Percentiles rank a stretch among this genome's conserved stretches.
phyloP scores from a whole-genome alignment of 2,797 vertebrate genomes.

The Hipposideros larvatus region DNA sequence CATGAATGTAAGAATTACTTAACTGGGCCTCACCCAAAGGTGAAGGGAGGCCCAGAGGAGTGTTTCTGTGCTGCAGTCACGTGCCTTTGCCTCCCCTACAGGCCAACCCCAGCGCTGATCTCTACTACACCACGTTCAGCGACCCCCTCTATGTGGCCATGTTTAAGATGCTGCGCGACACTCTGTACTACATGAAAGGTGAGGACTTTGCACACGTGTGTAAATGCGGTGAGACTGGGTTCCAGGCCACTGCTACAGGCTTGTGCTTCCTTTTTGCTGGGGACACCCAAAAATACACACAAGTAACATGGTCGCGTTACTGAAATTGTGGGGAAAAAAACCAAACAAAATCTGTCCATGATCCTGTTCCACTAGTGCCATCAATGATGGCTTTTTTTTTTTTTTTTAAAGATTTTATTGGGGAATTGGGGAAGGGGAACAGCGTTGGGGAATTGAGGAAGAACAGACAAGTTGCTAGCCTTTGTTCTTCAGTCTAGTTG shows the following conservation, averaged over 20 bases:
- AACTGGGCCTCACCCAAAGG: not conserved
- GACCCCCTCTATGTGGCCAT: constrained; percentile 96
- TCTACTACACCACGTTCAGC: constrained; percentile 96
- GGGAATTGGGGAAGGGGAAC: no score
- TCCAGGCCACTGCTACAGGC: no score
- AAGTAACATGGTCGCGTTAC: not conserved
- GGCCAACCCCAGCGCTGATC: constrained; percentile 89
- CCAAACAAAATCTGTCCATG: not conserved
- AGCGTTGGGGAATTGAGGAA: no score
- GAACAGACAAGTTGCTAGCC: no score
- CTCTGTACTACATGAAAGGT: constrained; percentile 97
- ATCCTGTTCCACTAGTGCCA: not conserved
- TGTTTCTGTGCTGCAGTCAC: not conserved
- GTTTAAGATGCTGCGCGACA: constrained; percentile 99
- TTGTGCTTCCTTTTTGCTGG: not conserved
- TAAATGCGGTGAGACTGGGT: not conserved
- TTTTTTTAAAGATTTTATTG: no score
- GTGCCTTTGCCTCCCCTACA: constrained; percentile 79
- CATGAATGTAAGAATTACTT: not conserved
- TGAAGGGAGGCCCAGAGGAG: not conserved
- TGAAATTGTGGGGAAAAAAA: constrained; percentile 15
- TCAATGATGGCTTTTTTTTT: not conserved
- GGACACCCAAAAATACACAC: not conserved
- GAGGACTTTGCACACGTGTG: not conserved
- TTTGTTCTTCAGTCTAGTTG: no score